Percentiles rank a stretch among this genome's conserved stretches.
phyloP scores from a whole-genome alignment of 2,113 vertebrate genomes.

The Notothenia coriiceps region DNA sequence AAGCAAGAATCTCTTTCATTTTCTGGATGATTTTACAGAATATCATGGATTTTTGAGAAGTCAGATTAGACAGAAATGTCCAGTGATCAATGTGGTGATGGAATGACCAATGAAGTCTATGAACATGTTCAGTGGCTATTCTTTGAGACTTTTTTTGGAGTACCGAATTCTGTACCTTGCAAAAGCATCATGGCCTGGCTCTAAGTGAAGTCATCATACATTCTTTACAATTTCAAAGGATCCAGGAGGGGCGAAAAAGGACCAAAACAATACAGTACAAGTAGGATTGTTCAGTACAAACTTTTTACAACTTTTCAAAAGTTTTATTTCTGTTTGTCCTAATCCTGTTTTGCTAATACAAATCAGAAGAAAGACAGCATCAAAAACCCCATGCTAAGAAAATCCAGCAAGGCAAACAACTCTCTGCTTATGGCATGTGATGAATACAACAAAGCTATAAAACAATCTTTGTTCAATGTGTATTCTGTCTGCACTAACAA shows the following conservation, averaged over 20 bases:
- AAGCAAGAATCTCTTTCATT: conserved; percentile 46
- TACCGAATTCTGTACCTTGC: not conserved
- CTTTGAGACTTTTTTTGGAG: conserved; percentile 6
- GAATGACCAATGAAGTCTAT: conserved; percentile 22
- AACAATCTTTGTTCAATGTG: conserved; percentile 43
- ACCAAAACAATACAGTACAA: not conserved
- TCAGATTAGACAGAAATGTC: conserved; percentile 22
- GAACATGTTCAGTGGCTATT: not conserved
- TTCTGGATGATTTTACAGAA: conserved; percentile 26
- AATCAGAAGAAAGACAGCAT: conserved; percentile 53
- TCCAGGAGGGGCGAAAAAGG: not conserved
- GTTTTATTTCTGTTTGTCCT: conserved; percentile 19
- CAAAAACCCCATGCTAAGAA: conserved; percentile 34
- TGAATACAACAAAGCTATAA: conserved; percentile 44
- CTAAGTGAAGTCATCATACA: conserved; percentile 13
- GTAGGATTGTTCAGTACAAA: conserved; percentile 7
- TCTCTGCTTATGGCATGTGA: conserved; percentile 28
- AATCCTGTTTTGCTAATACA: conserved; percentile 53
- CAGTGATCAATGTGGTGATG: conserved; percentile 44
- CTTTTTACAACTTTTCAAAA: not conserved
- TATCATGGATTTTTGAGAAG: conserved; percentile 42
- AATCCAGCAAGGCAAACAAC: conserved; percentile 45
- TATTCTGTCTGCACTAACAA: conserved; percentile 42
- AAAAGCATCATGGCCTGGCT: conserved; percentile 18
- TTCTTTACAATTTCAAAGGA: conserved; percentile 23